Percentiles rank a stretch among this genome's conserved stretches.
phyloP scores from a whole-genome alignment of 2,113 vertebrate species.

The Megaleporinus macrocephalus region DNA sequence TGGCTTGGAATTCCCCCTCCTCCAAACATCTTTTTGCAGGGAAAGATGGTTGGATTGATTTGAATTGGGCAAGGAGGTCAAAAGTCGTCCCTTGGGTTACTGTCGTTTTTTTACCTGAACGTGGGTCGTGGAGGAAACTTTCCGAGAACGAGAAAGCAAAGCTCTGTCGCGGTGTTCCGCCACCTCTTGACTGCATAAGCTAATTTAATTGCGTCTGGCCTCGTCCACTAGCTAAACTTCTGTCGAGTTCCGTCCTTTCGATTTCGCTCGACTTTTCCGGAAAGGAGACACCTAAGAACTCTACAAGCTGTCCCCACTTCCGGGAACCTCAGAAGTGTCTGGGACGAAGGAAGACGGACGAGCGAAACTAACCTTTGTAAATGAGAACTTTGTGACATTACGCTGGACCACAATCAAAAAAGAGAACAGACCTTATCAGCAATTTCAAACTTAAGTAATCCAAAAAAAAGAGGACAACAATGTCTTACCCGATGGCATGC shows the following conservation, averaged over 20 bases:
- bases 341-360: neutral
- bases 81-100: constrained; percentile 51
- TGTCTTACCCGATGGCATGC: constrained; percentile 79
- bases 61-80: neutral
- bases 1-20: neutral
- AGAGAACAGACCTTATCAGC: neutral
- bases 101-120: constrained; percentile 52
- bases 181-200: constrained; percentile 29
- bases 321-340: neutral
- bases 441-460: constrained; percentile 44
- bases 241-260: constrained; percentile 10
- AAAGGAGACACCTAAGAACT: constrained; percentile 2
- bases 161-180: constrained; percentile 17
- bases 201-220: constrained; percentile 32
- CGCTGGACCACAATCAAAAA: constrained; percentile 61
- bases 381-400: constrained; percentile 43
- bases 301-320: neutral
- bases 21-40: neutral
- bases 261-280: constrained; percentile 3
- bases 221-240: constrained; percentile 37
- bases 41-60: neutral
- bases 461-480: constrained; percentile 63
- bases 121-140: constrained; percentile 28
- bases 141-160: constrained; percentile 2
- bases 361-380: constrained; percentile 43